phyloP scores from a whole-genome alignment of 53 echinoderm and acorn worm genomes.

The Holothuria scabra region DNA sequence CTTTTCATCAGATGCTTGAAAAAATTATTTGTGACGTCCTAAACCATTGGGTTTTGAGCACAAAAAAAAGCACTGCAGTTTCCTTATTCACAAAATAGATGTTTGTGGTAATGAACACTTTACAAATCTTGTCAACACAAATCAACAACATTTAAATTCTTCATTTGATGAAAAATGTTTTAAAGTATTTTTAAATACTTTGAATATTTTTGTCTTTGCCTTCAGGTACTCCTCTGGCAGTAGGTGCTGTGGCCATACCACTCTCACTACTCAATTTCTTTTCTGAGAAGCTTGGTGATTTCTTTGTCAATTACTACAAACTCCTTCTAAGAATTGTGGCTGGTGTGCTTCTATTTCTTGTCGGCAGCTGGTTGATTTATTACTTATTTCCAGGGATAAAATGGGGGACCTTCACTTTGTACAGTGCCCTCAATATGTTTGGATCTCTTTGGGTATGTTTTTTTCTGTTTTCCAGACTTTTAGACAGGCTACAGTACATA shows the following conservation, averaged over 20 bases:
- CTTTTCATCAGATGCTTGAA: too few species aligned
- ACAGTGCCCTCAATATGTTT: slow-evolving; percentile 79
- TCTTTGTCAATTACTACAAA: slow-evolving; percentile 69
- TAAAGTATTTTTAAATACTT: neutral
- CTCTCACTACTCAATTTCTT: slow-evolving; percentile 83
- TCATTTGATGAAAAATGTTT: neutral
- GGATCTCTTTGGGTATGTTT: slow-evolving; percentile 87
- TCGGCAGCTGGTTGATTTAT: slow-evolving; percentile 80
- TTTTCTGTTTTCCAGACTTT: too few species aligned
- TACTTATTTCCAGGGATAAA: slow-evolving; percentile 72
- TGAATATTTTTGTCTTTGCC: too few species aligned
- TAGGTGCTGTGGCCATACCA: slow-evolving; percentile 84
- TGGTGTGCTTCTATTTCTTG: slow-evolving; percentile 72
- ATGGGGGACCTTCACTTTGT: slow-evolving; percentile 54
- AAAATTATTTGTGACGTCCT: too few species aligned
- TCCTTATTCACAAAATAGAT: too few species aligned
- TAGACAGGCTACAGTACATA: too few species aligned
- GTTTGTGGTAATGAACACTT: too few species aligned
- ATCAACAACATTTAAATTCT: too few species aligned
- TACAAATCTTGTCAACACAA: too few species aligned
- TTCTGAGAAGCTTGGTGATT: slow-evolving; percentile 82
- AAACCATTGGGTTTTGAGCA: too few species aligned
- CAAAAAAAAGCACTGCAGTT: too few species aligned
- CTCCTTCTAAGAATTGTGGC: slow-evolving; percentile 64
- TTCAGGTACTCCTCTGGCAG: slow-evolving; percentile 80